These are phyloP conservation scores for Mycogona germanica DNA, from an alignment of 2,888 invertebrate genomes.

Conservation along the genomic window DNA sequence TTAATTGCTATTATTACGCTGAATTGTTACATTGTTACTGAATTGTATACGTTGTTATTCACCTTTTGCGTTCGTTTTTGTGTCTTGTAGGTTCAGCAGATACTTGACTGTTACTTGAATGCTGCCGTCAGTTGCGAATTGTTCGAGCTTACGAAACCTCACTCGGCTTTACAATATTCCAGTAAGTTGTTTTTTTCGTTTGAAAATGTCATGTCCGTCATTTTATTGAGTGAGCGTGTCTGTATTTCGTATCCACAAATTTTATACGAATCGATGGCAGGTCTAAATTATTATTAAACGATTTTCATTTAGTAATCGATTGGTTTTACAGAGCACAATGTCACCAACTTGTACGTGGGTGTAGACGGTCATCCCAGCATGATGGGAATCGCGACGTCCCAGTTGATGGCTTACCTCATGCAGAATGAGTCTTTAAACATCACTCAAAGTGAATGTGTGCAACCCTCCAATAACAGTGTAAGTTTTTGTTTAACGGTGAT, in stretches of 20 bases:
- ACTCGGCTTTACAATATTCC: background rate
- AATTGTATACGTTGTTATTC: too few relatives aligned
- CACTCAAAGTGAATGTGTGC: background rate
- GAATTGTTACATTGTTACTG: too few relatives aligned
- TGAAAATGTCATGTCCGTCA: background rate
- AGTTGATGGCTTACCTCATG: conserved; percentile 7
- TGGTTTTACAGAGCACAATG: background rate
- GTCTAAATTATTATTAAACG: too few relatives aligned
- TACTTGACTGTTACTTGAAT: conserved; percentile 62
- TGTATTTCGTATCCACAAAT: too few relatives aligned
- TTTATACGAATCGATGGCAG: too few relatives aligned
- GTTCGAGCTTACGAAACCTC: conserved; percentile 42
- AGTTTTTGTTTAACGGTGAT: too few relatives aligned
- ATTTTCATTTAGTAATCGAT: background rate
- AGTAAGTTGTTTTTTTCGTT: background rate
- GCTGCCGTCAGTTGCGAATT: conserved; percentile 57
- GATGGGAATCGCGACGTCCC: background rate
- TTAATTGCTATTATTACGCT: too few relatives aligned
- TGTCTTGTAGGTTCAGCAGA: conserved; percentile 54
- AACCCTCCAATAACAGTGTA: conserved; percentile 8
- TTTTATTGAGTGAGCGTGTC: background rate
- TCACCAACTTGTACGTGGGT: conserved; percentile 13
- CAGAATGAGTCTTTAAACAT: conserved; percentile 5
- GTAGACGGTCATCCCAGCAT: background rate
- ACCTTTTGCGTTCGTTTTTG: too few relatives aligned